Conservation (phyloP, 2,888 invertebrate genomes). For the Lamellibrachia columna region DNA sequence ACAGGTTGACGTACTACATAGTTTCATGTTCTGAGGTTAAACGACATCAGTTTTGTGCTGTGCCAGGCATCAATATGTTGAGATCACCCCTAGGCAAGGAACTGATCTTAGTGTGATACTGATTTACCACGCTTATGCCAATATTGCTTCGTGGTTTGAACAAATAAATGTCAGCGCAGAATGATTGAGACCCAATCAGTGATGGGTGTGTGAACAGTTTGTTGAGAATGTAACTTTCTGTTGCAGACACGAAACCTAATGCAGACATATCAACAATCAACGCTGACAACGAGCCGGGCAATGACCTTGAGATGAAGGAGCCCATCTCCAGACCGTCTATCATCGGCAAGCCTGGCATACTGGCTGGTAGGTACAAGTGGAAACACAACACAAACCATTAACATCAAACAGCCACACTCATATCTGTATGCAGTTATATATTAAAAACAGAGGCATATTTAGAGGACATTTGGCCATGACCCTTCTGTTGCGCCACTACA, state of each 20-base stretch:
- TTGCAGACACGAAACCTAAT: background rate
- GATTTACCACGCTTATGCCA: background rate
- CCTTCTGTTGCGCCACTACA: too few species aligned
- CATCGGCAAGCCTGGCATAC: slow-evolving; percentile 19
- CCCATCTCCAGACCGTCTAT: slow-evolving; percentile 18
- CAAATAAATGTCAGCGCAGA: background rate
- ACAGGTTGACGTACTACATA: background rate
- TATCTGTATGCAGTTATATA: background rate
- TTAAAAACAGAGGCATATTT: background rate
- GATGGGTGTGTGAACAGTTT: background rate
- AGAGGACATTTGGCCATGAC: too few species aligned
- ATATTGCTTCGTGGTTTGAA: background rate
- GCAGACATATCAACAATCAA: background rate
- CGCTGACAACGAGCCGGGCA: background rate
- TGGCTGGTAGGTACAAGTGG: slow-evolving; percentile 17
- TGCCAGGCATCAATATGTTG: background rate
- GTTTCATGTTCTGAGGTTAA: background rate
- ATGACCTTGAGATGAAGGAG: background rate
- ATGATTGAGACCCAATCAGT: background rate
- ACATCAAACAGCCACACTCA: background rate
- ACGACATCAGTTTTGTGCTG: background rate
- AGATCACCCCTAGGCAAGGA: background rate
- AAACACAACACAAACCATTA: background rate
- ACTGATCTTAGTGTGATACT: background rate
- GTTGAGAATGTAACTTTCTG: background rate